Evolutionary conservation across 2,113 vertebrate species (phyloP).

Genomic region (Siniperca chuatsi): DNA sequence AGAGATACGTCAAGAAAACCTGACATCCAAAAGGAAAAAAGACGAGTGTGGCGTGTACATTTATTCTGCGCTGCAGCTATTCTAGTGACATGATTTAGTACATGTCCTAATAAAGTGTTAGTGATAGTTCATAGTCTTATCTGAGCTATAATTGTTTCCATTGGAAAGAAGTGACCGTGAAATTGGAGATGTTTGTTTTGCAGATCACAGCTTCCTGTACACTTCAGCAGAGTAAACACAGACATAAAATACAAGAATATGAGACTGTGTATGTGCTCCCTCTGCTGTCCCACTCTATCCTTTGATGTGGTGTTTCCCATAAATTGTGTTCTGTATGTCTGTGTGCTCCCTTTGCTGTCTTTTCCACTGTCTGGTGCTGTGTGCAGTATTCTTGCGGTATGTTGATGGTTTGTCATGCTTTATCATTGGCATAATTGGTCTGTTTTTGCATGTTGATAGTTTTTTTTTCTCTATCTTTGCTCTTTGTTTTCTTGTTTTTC

Average conservation of each 20-base stretch:
- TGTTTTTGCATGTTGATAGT: conserved; percentile 20
- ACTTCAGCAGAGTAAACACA: conserved; percentile 54
- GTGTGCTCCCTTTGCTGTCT: conserved; percentile 36
- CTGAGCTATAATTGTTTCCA: conserved; percentile 33
- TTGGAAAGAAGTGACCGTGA: conserved; percentile 44
- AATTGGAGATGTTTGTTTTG: conserved; percentile 62
- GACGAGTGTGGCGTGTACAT: not conserved
- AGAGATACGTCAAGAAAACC: conserved; percentile 34
- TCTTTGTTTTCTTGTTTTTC: conserved; percentile 29
- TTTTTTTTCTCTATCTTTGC: not conserved
- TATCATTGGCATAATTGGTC: conserved; percentile 56
- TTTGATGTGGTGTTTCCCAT: conserved; percentile 67
- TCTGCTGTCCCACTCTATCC: conserved; percentile 34
- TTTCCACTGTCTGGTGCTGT: conserved; percentile 56
- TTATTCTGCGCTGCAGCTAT: conserved; percentile 9
- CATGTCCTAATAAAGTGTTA: conserved; percentile 12
- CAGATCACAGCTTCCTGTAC: conserved; percentile 62
- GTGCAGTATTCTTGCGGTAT: conserved; percentile 42
- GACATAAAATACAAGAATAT: conserved; percentile 2
- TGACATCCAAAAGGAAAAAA: conserved; percentile 36
- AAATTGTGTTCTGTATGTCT: conserved; percentile 60
- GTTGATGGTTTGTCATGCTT: conserved; percentile 50
- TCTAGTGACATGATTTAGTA: conserved; percentile 11
- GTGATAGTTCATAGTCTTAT: not conserved
- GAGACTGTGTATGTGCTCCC: conserved; percentile 40